phyloP scores from a whole-genome alignment of 2,888 invertebrate genomes.

The Heliconius sara region DNA sequence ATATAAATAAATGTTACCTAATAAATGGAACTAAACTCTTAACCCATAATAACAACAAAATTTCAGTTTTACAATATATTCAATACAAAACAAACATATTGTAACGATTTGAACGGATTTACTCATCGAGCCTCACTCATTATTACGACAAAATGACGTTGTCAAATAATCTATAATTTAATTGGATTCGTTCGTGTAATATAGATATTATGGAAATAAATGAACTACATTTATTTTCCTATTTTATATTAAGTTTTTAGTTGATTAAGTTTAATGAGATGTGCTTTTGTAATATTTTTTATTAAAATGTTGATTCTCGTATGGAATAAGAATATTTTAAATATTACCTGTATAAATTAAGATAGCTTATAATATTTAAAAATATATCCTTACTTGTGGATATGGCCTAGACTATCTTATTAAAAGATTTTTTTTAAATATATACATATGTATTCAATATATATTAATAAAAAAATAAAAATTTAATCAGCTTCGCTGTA shows the following conservation, averaged over 20 bases:
- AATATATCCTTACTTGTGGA: too few species aligned
- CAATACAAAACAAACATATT: neutral
- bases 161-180: constrained; percentile 9
- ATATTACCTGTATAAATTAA: too few species aligned
- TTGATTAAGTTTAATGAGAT: neutral
- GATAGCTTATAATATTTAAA: too few species aligned
- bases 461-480: too few species aligned
- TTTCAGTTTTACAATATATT: neutral
- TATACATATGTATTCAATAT: too few species aligned
- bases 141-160: constrained; percentile 8
- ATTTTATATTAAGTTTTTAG: neutral
- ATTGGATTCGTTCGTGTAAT: neutral
- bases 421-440: too few species aligned
- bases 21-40: neutral
- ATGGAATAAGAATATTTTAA: too few species aligned
- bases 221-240: neutral
- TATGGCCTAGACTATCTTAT: too few species aligned
- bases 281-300: neutral
- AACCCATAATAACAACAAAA: neutral
- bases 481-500: too few species aligned
- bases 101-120: constrained; percentile 9
- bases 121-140: constrained; percentile 3
- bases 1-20: neutral
- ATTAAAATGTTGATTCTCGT: too few species aligned
- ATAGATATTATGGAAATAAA: neutral